These are phyloP conservation scores for Nyctibius grandis DNA, from an alignment of 2,797 vertebrate species.

Conservation along the genomic window DNA sequence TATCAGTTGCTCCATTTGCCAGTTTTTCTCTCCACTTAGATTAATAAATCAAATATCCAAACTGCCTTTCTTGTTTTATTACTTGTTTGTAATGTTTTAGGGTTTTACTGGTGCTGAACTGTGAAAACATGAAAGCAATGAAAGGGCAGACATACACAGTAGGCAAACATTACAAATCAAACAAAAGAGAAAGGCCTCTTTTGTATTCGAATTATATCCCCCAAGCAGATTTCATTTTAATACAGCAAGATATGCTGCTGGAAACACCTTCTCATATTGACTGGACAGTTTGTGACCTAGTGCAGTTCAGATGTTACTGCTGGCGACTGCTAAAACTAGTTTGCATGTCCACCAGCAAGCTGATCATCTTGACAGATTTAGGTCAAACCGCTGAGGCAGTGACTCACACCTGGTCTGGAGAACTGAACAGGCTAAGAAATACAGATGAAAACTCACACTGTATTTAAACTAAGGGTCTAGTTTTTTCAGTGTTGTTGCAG, in stretches of 20 bases:
- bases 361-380: not conserved
- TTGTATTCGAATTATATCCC: not conserved
- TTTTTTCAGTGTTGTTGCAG: not conserved
- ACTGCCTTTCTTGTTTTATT: not conserved
- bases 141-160: not conserved
- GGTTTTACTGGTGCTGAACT: not conserved
- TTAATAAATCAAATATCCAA: conserved; percentile 10
- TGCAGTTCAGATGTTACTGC: not conserved
- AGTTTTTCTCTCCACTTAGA: not conserved
- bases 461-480: not conserved
- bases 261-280: not conserved
- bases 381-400: not conserved
- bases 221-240: not conserved
- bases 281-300: not conserved
- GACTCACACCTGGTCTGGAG: not conserved
- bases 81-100: not conserved
- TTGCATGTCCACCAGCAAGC: not conserved
- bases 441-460: not conserved
- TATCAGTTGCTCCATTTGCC: not conserved
- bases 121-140: not conserved
- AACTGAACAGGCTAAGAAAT: not conserved
- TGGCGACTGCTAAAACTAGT: not conserved
- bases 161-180: not conserved
- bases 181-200: not conserved
- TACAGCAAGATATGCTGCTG: not conserved